A percentile compares a stretch with the other conserved stretches of the same genome.
Conservation (phyloP, 2,113 vertebrate species). For the Butorides virescens region DNA sequence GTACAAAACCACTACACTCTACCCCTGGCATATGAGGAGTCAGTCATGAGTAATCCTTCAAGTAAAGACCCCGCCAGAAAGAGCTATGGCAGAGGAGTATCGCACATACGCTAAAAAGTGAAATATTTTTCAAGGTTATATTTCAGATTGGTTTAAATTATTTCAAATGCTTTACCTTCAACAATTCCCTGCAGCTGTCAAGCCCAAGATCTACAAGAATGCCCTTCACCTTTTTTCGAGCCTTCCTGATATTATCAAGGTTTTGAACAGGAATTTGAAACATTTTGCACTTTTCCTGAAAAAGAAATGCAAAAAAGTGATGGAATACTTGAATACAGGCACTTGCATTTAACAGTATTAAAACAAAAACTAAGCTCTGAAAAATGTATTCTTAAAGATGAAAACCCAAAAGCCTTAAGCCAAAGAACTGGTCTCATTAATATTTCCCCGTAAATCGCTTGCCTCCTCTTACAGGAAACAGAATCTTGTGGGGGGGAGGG, state of each 20-base stretch:
- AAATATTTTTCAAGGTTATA: neutral
- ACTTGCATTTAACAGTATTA: neutral
- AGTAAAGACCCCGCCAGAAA: neutral
- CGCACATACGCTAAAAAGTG: neutral
- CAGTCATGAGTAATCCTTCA: neutral
- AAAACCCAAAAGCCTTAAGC: neutral
- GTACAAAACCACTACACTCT: neutral
- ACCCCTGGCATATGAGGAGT: neutral
- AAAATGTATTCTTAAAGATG: neutral
- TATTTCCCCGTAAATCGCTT: neutral
- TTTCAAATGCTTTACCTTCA: slow-evolving; percentile 75
- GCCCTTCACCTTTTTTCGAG: slow-evolving; percentile 85
- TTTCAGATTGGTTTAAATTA: neutral
- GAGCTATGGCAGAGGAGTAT: neutral
- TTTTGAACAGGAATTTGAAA: slow-evolving; percentile 90
- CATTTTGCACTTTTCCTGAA: slow-evolving; percentile 79
- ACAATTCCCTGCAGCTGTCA: slow-evolving; percentile 81
- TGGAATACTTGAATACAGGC: neutral
- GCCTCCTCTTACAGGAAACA: neutral
- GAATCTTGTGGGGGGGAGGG: neutral
- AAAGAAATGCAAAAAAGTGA: neutral
- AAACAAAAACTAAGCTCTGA: neutral
- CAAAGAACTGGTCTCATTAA: neutral
- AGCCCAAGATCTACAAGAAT: slow-evolving; percentile 86
- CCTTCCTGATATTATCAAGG: slow-evolving; percentile 84